These are phyloP conservation scores for Ptilodon capucinus DNA, from an alignment of 2,888 invertebrate genomes.

Conservation along the genomic window DNA sequence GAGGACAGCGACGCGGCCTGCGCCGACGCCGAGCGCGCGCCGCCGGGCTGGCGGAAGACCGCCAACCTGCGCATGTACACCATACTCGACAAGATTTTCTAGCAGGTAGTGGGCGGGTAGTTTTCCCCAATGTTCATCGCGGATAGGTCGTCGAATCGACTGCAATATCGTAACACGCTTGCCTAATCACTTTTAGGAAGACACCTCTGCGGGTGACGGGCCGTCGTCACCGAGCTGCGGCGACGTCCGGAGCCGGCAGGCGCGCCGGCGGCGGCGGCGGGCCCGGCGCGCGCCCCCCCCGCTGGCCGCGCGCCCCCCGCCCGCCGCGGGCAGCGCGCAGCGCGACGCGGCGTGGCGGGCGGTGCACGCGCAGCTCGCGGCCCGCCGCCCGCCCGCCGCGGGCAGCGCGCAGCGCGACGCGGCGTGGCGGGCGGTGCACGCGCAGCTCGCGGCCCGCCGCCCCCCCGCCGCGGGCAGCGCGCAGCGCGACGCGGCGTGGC, in stretches of 20 bases:
- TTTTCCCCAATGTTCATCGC: background rate
- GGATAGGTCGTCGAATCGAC: no score
- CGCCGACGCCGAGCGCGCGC: conserved; percentile 34
- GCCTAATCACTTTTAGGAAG: no score
- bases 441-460: conserved; percentile 55
- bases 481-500: conserved; percentile 56
- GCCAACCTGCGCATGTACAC: conserved; percentile 78
- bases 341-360: conserved; percentile 64
- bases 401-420: conserved; percentile 37
- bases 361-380: conserved; percentile 65
- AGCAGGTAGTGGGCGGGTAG: conserved; percentile 66
- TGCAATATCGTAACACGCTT: no score
- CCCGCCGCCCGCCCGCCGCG: conserved; percentile 33
- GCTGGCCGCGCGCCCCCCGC: conserved; percentile 6
- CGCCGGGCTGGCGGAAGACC: conserved; percentile 69
- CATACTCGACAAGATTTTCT: conserved; percentile 79
- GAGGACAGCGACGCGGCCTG: conserved; percentile 46
- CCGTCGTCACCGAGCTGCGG: conserved; percentile 5
- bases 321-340: conserved; percentile 12
- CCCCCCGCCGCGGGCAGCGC: conserved; percentile 23
- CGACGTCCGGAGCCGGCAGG: conserved; percentile 9
- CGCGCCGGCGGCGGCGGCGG: conserved; percentile 10
- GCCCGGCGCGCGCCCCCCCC: conserved; percentile 9
- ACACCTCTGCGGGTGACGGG: conserved; percentile 22
- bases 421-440: conserved; percentile 69